Base-by-base conservation (phyloP, 2,113 vertebrate species). In the Tretioscincus oriximinensis region DNA sequence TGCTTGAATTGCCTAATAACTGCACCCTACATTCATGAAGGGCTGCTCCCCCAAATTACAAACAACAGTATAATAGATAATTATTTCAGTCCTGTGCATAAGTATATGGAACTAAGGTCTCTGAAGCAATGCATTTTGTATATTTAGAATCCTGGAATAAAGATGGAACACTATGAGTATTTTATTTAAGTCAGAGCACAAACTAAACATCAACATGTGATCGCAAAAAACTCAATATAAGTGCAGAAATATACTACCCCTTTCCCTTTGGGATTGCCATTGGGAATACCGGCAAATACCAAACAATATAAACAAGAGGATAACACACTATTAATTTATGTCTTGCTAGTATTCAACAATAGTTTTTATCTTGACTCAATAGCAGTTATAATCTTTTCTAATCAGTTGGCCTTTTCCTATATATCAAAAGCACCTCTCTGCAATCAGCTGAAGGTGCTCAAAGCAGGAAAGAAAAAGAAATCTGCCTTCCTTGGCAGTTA, bases 381-480 rank as follows among this genome's bases (percentile, higher is more conserved):
- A 83, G 92, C 78, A 58, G 11, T 58, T 58, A 58, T 18, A 58
- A 58, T 14, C 18, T 7, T 60, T 66, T 82, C 74, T 93, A 92
- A 93, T 94, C 90, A 92, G 87, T 90, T 88, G 74, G 80, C 83
- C 92, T 92, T 60, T 93, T 91, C 89, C 65, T 14, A 90, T 64
- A 76, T 86, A 82, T 91, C 87, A 89, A 90, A 89, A 91, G 80
- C 82, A 4, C 54, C 64, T 90, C 81, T 90, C 70, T 88, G 82
- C 84, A 93, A 93, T 94, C 91, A 94, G 85, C 71, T 88, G 73
- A 91, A 93, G 80, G 86, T 82, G 49, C 71, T 75, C 77, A 83
- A n/a, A 72, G 2, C 70, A 29, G 72, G 45, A 80, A 60, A 88
- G 76, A 78, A 86, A 85, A 66, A 6, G 85, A 86, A 67, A 58